A percentile compares a stretch with the other conserved stretches of the same genome.
Conservation (phyloP, 2,113 vertebrate genomes). For the Aythya baeri region DNA sequence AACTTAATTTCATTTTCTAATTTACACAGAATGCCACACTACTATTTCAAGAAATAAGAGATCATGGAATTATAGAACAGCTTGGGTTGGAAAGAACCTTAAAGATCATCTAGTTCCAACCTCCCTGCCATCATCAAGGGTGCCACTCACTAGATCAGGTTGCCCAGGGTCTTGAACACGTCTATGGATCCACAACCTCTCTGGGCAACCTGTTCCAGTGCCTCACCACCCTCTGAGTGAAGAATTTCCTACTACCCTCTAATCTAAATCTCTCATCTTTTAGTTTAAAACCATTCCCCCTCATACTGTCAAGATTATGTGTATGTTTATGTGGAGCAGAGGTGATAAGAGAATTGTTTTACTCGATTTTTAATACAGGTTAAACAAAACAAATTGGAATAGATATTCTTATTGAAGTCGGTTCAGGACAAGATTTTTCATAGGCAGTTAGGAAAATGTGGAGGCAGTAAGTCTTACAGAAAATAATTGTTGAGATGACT, state of each 20-base stretch:
- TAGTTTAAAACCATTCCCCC: too few relatives aligned
- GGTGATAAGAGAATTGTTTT: not conserved
- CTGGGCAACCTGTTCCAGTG: too few relatives aligned
- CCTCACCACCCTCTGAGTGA: too few relatives aligned
- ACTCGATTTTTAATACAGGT: not conserved
- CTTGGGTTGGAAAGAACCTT: too few relatives aligned
- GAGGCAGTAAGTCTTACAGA: not conserved
- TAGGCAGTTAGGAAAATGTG: not conserved
- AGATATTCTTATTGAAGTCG: constrained; percentile 2
- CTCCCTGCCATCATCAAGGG: too few relatives aligned
- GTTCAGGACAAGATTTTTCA: not conserved
- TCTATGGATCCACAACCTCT: too few relatives aligned
- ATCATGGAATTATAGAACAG: not conserved
- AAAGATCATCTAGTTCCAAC: too few relatives aligned
- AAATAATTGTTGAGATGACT: not conserved
- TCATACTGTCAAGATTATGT: not conserved
- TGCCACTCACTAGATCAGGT: too few relatives aligned
- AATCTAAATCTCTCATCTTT: too few relatives aligned
- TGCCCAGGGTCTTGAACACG: too few relatives aligned
- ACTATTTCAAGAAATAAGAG: not conserved
- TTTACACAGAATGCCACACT: not conserved
- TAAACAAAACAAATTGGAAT: not conserved
- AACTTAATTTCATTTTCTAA: not conserved
- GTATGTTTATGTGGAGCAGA: not conserved
- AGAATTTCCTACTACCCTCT: too few relatives aligned